Evolutionary conservation across 2,888 invertebrate species (phyloP).

Genomic region (Caenorhabditis angaria): DNA sequence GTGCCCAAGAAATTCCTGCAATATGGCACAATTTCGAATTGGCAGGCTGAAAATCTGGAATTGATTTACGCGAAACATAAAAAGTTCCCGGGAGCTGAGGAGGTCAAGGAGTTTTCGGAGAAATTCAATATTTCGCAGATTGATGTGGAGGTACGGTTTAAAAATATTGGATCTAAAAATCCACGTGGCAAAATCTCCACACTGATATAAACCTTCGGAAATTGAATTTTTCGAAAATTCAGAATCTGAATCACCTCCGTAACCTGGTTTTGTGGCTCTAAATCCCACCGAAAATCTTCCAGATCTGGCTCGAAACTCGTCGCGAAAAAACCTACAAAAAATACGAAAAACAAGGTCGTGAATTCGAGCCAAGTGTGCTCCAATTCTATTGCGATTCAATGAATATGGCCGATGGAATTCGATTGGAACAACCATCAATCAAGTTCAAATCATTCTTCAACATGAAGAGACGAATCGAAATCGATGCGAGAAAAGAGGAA

Average conservation of each 20-base stretch:
- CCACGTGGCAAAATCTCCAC: too few relatives aligned
- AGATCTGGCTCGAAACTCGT: constrained; percentile 42
- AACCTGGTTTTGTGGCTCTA: too few relatives aligned
- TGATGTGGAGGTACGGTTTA: constrained; percentile 24
- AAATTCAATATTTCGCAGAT: constrained; percentile 22
- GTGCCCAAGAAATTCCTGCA: constrained; percentile 12
- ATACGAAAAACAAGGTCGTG: constrained; percentile 24
- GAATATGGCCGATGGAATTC: constrained; percentile 36
- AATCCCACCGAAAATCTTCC: constrained; percentile 6
- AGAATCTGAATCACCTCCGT: too few relatives aligned
- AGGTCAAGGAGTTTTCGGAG: constrained; percentile 32
- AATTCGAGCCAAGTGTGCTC: constrained; percentile 34
- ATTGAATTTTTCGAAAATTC: too few relatives aligned
- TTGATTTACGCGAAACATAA: constrained; percentile 31
- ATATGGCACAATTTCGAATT: constrained; percentile 36
- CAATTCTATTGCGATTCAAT: constrained; percentile 38
- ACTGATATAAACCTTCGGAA: too few relatives aligned
- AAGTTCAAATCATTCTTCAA: constrained; percentile 33
- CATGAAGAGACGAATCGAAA: constrained; percentile 14
- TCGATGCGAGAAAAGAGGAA: constrained; percentile 36
- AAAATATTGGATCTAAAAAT: too few relatives aligned
- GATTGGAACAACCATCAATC: constrained; percentile 35
- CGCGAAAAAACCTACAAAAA: constrained; percentile 37
- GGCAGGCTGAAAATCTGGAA: constrained; percentile 36
- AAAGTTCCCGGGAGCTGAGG: constrained; percentile 22